Evolutionary conservation across 2,888 invertebrate genomes (phyloP).

Genomic region (Agonopterix arenella): DNA sequence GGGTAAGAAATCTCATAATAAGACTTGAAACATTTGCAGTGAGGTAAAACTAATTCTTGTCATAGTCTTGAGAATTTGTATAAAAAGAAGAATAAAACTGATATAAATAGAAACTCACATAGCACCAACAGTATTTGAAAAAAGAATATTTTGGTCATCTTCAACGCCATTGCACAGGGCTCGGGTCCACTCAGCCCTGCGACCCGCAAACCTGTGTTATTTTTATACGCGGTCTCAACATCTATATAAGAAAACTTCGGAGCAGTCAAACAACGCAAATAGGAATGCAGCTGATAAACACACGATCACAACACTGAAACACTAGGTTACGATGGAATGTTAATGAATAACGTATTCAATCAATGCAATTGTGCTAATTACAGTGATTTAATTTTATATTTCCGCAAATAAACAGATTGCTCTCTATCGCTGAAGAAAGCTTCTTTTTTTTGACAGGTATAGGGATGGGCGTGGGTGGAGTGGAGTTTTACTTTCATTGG

Average conservation of each 20-base stretch:
- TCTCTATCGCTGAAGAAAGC: no score
- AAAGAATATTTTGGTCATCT: constrained; percentile 36
- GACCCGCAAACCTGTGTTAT: constrained; percentile 63
- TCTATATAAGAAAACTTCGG: constrained; percentile 61
- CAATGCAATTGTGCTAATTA: constrained; percentile 11
- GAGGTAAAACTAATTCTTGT: no score
- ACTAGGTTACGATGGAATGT: constrained; percentile 11
- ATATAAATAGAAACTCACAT: constrained; percentile 35
- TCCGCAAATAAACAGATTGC: constrained; percentile 27
- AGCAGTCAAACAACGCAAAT: constrained; percentile 61
- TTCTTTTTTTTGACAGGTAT: no score
- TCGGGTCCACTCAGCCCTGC: constrained; percentile 29
- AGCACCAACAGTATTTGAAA: constrained; percentile 36
- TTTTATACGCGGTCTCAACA: constrained; percentile 71
- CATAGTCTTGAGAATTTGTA: no score
- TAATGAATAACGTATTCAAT: constrained; percentile 18
- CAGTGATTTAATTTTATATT: constrained; percentile 35
- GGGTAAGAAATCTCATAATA: no score
- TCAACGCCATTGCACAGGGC: constrained; percentile 33
- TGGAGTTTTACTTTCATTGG: no score
- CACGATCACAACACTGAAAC: constrained; percentile 21
- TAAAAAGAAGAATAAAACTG: no score
- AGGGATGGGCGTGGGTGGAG: no score
- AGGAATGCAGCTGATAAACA: constrained; percentile 25
- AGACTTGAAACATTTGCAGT: no score